These are phyloP conservation scores for Onychorhynchus coronatus DNA, from an alignment of 2,113 vertebrate species.

Conservation along the genomic window DNA sequence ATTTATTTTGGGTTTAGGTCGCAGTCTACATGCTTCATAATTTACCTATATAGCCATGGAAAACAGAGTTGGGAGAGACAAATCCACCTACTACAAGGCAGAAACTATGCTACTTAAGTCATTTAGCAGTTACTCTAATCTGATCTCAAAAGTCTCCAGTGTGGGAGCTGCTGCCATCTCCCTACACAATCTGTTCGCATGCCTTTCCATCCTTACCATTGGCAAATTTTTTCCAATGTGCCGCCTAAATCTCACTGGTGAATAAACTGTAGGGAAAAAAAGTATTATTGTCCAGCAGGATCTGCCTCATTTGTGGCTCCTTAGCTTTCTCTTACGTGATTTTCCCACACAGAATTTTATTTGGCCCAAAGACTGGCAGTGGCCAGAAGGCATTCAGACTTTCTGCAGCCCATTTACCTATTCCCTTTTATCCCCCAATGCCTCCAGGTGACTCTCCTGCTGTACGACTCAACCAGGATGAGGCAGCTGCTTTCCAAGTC, in stretches of 20 bases:
- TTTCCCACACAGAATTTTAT: background rate
- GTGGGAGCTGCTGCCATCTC: conserved; percentile 23
- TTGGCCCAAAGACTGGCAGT: background rate
- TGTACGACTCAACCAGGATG: conserved; percentile 71
- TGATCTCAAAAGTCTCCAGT: background rate
- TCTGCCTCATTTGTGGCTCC: background rate
- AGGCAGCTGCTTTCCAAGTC: conserved; percentile 74
- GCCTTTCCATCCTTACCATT: background rate
- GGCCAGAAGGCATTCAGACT: background rate
- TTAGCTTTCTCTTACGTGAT: background rate
- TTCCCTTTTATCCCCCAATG: background rate
- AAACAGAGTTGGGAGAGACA: background rate
- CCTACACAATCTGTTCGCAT: conserved; percentile 3
- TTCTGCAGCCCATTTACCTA: background rate
- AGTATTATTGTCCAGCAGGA: background rate
- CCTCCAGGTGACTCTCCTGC: conserved; percentile 65
- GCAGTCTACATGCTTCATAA: background rate
- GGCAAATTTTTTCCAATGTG: background rate
- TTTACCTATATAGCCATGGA: background rate
- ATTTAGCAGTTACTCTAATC: conserved; percentile 38
- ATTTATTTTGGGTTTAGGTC: background rate
- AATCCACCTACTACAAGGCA: background rate
- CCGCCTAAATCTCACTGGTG: background rate
- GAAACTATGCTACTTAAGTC: background rate
- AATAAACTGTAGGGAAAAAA: background rate